Conservation (phyloP, 1,140 invertebrate species). For the Drosophila sucinea region DNA sequence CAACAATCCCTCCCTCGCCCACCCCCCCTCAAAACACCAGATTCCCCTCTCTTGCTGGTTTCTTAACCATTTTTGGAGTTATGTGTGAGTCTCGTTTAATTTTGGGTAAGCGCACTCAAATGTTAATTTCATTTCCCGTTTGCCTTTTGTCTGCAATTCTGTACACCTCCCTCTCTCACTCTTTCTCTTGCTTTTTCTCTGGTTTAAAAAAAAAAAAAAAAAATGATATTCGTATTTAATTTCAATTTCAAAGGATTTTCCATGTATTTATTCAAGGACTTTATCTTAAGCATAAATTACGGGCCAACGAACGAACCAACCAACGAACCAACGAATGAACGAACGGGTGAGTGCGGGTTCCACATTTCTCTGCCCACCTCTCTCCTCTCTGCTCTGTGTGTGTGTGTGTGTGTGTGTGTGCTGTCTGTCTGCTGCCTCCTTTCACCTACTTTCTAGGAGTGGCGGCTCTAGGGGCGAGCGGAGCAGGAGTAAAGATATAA, state of each 20-base stretch:
- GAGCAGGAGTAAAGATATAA: background rate
- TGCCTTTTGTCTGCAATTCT: conserved; percentile 72
- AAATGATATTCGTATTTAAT: conserved; percentile 82
- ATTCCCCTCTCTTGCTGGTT: background rate
- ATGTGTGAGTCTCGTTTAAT: conserved; percentile 65
- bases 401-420: background rate
- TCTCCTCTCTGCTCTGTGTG: background rate
- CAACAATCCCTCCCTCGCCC: background rate
- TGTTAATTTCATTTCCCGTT: conserved; percentile 79
- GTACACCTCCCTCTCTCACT: conserved; percentile 18
- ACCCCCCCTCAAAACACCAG: background rate
- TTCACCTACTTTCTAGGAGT: conserved; percentile 76
- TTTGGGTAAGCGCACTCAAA: conserved; percentile 72
- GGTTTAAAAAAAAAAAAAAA: conserved; percentile 56
- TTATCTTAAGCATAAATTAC: conserved; percentile 83
- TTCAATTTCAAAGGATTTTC: conserved; percentile 83
- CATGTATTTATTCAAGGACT: conserved; percentile 83
- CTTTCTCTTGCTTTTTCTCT: conserved; percentile 31
- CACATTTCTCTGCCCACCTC: conserved; percentile 36
- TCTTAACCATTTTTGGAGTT: conserved; percentile 18
- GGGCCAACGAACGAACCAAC: conserved; percentile 69
- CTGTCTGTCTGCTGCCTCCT: conserved; percentile 55
- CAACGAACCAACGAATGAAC: conserved; percentile 20
- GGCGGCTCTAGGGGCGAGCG: conserved; percentile 4
- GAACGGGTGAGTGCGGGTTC: conserved; percentile 53